Percentiles rank a stretch among this genome's conserved stretches.
phyloP scores from a whole-genome alignment of 1,140 invertebrate genomes.

The Nephotettix cincticeps region DNA sequence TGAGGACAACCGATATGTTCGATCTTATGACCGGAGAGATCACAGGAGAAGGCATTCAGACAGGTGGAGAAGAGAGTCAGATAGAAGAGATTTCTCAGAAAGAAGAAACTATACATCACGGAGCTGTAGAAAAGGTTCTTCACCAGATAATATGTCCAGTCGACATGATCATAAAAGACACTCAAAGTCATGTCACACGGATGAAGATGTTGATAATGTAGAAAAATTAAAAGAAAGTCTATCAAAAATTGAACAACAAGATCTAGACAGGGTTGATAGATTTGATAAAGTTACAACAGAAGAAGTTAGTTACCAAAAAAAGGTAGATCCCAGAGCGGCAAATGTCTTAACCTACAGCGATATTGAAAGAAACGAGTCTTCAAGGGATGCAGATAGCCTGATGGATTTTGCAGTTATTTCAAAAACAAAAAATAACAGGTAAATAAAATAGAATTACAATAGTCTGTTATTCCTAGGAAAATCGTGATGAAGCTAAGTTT shows the following conservation, averaged over 20 bases:
- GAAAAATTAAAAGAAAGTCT: no score
- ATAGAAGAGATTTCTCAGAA: background rate
- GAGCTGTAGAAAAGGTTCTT: background rate
- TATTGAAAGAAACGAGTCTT: background rate
- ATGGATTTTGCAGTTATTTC: slow-evolving; percentile 5
- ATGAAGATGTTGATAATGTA: no score
- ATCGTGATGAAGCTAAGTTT: no score
- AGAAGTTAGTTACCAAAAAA: background rate
- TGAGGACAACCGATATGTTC: background rate
- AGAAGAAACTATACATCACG: background rate
- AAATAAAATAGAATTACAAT: background rate
- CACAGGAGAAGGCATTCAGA: background rate
- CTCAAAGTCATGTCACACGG: no score
- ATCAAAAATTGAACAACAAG: no score
- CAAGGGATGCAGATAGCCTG: background rate
- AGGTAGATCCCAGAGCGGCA: background rate
- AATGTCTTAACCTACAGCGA: background rate
- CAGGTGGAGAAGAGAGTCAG: background rate
- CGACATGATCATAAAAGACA: background rate
- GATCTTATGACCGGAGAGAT: background rate
- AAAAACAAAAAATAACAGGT: slow-evolving; percentile 1
- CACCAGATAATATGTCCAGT: background rate
- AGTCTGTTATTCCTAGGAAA: no score
- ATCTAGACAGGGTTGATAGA: no score
- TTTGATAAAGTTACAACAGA: no score